Base-by-base conservation (phyloP, 2,888 invertebrate species). In the Tricholauxania praeusta region DNA sequence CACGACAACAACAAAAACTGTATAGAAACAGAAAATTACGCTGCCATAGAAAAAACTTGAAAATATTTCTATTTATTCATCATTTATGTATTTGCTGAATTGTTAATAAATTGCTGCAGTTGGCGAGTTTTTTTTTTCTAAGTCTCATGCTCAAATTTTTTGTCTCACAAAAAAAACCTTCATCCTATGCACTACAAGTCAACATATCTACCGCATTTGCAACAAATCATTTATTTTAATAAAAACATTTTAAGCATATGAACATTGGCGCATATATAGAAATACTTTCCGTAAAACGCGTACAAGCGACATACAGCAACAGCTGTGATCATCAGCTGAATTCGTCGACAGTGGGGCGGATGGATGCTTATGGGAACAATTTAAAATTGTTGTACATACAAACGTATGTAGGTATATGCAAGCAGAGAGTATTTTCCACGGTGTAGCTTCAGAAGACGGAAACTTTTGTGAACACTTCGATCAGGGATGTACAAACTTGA, bases 191-290 rank as follows among this genome's bases (percentile, higher is more conserved):
- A 12, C 28, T 57, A 57, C 57, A 28, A 28, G 14, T 57, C 57
- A n/a, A 15, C 28, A 19, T 19, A 57, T 57, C 22, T 28, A 14
- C 22, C 57, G 28, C 17, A 62, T 32, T 14, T 62, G 60, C 47
- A 28, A 62, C 60, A 62, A 62, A 62, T 62, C 60, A 62, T 62
- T 62, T 62, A 62, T 62, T n/a, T 62, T 62, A 62, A 62, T 62
- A 62, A 62, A 62, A 3, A 62, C 15, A 39, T 62, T 60, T 39
- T 62, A n/a, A 39, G n/a, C 39, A 17, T 47, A 39, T n/a, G 12
- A 22, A 62, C 60, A 39, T 39, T 60, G 22, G n/a, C 39, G 60
- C 12, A 59, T 1, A 59, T 12, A 39, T 14, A 28, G 7, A 60
- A 32, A 28, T 32, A 60, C 32, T 60, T 32, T 55, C 12, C 19